phyloP scores from a whole-genome alignment of 2,888 invertebrate genomes.

The Stenurella melanura region DNA sequence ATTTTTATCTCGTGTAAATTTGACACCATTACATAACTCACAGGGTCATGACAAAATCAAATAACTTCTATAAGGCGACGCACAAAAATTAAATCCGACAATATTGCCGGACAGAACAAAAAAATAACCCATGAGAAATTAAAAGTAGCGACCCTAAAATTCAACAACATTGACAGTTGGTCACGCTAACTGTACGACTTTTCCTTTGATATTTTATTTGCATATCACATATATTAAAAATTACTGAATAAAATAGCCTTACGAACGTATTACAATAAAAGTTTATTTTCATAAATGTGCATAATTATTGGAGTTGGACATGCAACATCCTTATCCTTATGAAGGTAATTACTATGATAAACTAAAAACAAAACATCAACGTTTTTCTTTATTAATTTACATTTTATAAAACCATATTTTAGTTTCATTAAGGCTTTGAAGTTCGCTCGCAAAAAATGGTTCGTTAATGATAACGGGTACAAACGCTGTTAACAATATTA shows the following conservation, averaged over 20 bases:
- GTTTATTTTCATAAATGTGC: slow-evolving; percentile 60
- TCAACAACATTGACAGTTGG: slow-evolving; percentile 62
- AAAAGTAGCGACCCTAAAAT: slow-evolving; percentile 63
- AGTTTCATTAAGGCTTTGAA: slow-evolving; percentile 44
- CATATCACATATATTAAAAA: slow-evolving; percentile 63
- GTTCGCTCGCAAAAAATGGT: background rate
- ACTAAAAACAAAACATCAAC: slow-evolving; percentile 42
- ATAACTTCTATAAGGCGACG: slow-evolving; percentile 26
- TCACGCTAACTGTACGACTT: slow-evolving; percentile 61
- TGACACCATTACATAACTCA: slow-evolving; percentile 31
- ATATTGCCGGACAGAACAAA: slow-evolving; percentile 26
- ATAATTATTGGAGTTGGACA: slow-evolving; percentile 61
- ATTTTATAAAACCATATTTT: slow-evolving; percentile 43
- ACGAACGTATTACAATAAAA: slow-evolving; percentile 59
- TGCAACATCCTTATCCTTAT: slow-evolving; percentile 61
- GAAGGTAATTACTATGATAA: slow-evolving; percentile 48
- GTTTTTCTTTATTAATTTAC: slow-evolving; percentile 31
- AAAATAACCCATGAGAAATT: slow-evolving; percentile 31
- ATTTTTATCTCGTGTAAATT: slow-evolving; percentile 30
- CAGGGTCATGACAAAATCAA: slow-evolving; percentile 41
- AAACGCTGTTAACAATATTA: slow-evolving; percentile 14
- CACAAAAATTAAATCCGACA: slow-evolving; percentile 35
- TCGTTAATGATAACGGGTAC: slow-evolving; percentile 1
- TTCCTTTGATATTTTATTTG: slow-evolving; percentile 54
- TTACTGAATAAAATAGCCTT: slow-evolving; percentile 61